Base-by-base conservation (phyloP, 2,888 invertebrate genomes). In the Drosophila leonis region DNA sequence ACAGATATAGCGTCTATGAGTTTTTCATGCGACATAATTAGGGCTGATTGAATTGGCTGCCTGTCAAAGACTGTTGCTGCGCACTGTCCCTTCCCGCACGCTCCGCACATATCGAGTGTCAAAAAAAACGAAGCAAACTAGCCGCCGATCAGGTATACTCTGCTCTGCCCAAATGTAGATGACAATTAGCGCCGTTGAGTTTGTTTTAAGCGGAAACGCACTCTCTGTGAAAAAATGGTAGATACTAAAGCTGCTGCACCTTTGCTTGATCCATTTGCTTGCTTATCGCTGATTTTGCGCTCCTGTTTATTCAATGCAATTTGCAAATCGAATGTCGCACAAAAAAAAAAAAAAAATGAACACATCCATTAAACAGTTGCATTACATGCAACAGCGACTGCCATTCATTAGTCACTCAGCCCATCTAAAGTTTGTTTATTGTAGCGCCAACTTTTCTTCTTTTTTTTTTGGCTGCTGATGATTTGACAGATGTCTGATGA, bases 21-120 rank as follows among this genome's bases (percentile, higher is more conserved):
- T 24, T 18, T 48, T 54, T 41, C 44, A 56, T 63, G 90, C 81
- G 81, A 85, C 81, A 87, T 91, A 91, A 91, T 91, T 92, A 83
- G 88, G 77, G 66, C 79, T 80, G 91, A 83, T 84, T 84, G 75
- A 75, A 79, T 81, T 83, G 55, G 42, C 57, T 49, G 62, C 64
- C 67, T 63, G 76, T 72, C 68, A 57, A 79, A 77, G 76, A 78
- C 87, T 88, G 81, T 72, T 72, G 73, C 51, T 49, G 44, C 44
- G 20, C n/a, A n/a, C n/a, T n/a, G n/a, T n/a, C 33, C 49, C 55
- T 56, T 48, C 39, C 52, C 60, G 65, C 56, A 73, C 73, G 62
- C 64, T 63, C 52, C 29, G 41, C 42, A 18, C 72, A 75, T 90
- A 91, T 91, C 86, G 61, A 66, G 81, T 89, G 86, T 75, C 90